A percentile compares a stretch with the other conserved stretches of the same genome.
These are phyloP conservation scores for Odontocerum albicorne DNA, from an alignment of 2,888 invertebrate species.

Conservation along the genomic window DNA sequence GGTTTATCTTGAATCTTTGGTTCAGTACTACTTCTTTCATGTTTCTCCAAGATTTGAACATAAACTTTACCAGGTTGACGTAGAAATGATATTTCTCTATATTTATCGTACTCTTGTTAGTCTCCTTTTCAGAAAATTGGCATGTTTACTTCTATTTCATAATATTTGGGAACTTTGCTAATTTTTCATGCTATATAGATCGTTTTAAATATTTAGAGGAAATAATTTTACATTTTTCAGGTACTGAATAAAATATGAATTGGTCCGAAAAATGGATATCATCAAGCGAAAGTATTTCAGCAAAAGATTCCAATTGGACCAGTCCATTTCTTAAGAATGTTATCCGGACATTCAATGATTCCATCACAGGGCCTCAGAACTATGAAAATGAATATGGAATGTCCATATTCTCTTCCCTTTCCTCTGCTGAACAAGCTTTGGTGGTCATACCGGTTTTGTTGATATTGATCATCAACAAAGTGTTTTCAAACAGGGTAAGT, in stretches of 20 bases:
- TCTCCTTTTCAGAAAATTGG: no score
- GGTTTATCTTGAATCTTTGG: no score
- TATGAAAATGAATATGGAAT: not conserved
- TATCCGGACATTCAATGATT: conserved; percentile 18
- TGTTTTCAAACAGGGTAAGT: conserved; percentile 22
- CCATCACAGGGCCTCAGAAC: conserved; percentile 15
- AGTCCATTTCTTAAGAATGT: conserved; percentile 25
- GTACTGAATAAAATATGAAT: conserved; percentile 7
- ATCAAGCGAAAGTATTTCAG: not conserved
- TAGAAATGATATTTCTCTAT: no score
- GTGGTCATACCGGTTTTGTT: conserved; percentile 21
- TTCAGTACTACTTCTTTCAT: no score
- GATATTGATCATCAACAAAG: conserved; percentile 20
- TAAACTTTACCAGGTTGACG: no score
- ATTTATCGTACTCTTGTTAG: no score
- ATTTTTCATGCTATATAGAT: no score
- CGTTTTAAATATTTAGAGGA: not conserved
- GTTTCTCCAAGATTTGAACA: no score
- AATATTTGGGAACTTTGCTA: no score
- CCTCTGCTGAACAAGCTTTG: conserved; percentile 23
- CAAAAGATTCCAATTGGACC: conserved; percentile 22
- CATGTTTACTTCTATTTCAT: no score
- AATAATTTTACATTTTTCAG: not conserved
- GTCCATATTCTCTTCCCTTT: conserved; percentile 2
- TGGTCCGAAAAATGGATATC: conserved; percentile 9